Evolutionary conservation across 2,888 invertebrate genomes (phyloP).

Genomic region (Leptinotarsa haldemani): DNA sequence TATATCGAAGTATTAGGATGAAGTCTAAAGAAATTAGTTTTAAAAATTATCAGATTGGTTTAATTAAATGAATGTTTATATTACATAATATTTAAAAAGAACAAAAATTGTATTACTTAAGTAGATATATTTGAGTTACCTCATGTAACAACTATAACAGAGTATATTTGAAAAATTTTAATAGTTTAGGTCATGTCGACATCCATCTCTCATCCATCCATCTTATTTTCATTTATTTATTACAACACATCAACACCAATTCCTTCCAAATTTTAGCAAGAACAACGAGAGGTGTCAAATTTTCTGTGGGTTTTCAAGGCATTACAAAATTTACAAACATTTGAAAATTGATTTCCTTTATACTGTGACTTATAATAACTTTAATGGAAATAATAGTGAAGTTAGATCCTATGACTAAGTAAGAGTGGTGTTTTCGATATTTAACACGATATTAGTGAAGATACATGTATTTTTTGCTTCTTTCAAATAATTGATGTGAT

Average conservation of each 20-base stretch:
- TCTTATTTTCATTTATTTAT: conserved; percentile 40
- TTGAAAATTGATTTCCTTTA: background rate
- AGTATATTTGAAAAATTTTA: conserved; percentile 56
- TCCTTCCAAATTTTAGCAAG: conserved; percentile 43
- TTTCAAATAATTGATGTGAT: too few relatives aligned
- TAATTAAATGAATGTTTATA: conserved; percentile 54
- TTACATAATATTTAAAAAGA: conserved; percentile 48
- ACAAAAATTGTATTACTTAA: conserved; percentile 56
- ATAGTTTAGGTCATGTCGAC: conserved; percentile 50
- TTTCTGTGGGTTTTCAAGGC: conserved; percentile 15
- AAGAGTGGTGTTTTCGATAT: too few relatives aligned
- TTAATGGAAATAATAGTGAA: too few relatives aligned
- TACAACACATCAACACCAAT: conserved; percentile 44
- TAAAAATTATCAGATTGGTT: conserved; percentile 27
- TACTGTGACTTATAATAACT: too few relatives aligned
- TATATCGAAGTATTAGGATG: conserved; percentile 12
- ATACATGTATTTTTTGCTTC: too few relatives aligned
- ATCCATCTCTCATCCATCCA: conserved; percentile 49
- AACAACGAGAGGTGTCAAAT: conserved; percentile 36
- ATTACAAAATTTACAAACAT: background rate
- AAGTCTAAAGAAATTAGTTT: conserved; percentile 18
- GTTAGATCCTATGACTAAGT: too few relatives aligned
- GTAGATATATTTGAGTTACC: conserved; percentile 59
- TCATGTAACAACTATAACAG: conserved; percentile 44
- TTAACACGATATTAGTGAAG: too few relatives aligned